Percentiles rank a stretch among this genome's conserved stretches.
Conservation (phyloP, 30 jellyfish, hydroid and myxozoan species). For the Morbakka virulenta region DNA sequence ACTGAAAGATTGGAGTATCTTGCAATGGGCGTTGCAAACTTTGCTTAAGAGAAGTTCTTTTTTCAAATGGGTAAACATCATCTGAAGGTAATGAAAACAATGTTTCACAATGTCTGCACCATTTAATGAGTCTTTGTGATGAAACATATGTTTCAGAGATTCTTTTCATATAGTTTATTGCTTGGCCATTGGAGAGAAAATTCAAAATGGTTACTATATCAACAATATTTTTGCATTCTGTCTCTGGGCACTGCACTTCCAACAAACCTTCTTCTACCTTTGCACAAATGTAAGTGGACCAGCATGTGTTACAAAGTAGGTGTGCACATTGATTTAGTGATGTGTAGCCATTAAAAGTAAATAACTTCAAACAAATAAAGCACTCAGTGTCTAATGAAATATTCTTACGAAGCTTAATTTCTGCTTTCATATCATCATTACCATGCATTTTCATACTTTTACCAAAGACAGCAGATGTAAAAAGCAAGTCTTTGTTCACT, state of each 20-base stretch:
- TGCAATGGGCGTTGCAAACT: neutral
- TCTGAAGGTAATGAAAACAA: neutral
- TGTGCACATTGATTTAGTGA: slow-evolving; percentile 11
- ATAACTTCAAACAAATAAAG: too few species aligned
- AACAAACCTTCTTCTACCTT: neutral
- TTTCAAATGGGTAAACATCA: too few species aligned
- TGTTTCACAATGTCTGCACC: slow-evolving; percentile 40
- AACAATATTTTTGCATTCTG: slow-evolving; percentile 4
- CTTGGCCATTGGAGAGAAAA: too few species aligned
- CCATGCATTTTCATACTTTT: too few species aligned
- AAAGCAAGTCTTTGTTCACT: too few species aligned
- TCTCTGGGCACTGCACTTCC: slow-evolving; percentile 23
- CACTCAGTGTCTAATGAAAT: too few species aligned
- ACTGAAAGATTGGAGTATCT: slow-evolving; percentile 15
- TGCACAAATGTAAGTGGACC: slow-evolving; percentile 8
- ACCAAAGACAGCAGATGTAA: too few species aligned
- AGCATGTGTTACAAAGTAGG: slow-evolving; percentile 30
- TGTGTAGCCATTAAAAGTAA: too few species aligned
- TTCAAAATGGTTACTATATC: too few species aligned
- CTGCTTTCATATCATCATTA: too few species aligned
- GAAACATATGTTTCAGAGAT: slow-evolving; percentile 6
- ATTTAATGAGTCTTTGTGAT: neutral
- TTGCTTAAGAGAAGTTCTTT: too few species aligned
- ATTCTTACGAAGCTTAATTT: too few species aligned
- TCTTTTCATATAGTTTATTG: neutral